phyloP scores from a whole-genome alignment of 2,113 vertebrate genomes.

The Equus przewalskii region DNA sequence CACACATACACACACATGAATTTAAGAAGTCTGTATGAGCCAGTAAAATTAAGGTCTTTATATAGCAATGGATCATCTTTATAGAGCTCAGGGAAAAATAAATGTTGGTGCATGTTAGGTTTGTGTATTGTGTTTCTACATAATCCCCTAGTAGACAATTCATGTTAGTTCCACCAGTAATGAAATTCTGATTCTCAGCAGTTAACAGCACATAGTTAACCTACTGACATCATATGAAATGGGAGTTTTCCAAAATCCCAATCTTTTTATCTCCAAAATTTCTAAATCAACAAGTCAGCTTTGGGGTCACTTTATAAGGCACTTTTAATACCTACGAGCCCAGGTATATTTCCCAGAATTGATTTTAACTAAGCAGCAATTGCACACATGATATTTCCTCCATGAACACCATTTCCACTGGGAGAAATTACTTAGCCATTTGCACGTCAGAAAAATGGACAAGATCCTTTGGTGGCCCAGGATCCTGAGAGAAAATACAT shows the following conservation, averaged over 20 bases:
- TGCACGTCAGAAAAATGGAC: not conserved
- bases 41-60: not conserved
- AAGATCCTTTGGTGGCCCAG: not conserved
- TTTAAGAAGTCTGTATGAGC: slow-evolving; percentile 20
- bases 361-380: slow-evolving; percentile 30
- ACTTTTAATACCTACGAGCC: not conserved
- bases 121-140: not conserved
- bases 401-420: slow-evolving; percentile 25
- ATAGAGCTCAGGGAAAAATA: not conserved
- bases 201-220: slow-evolving; percentile 10
- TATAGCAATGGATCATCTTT: slow-evolving; percentile 9
- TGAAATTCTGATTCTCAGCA: not conserved
- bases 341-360: slow-evolving; percentile 21
- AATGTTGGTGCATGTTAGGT: not conserved
- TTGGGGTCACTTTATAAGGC: not conserved
- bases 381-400: not conserved
- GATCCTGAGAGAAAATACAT: not conserved
- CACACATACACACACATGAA: not conserved
- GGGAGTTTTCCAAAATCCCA: slow-evolving; percentile 42
- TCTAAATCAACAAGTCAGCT: slow-evolving; percentile 51
- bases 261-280: slow-evolving; percentile 50
- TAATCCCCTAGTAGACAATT: not conserved
- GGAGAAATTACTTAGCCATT: slow-evolving; percentile 42
- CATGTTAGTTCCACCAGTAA: not conserved
- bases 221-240: not conserved